A percentile compares a stretch with the other conserved stretches of the same genome.
Evolutionary conservation across 2,888 invertebrate species (phyloP).

Genomic region (Agrypnus murinus): DNA sequence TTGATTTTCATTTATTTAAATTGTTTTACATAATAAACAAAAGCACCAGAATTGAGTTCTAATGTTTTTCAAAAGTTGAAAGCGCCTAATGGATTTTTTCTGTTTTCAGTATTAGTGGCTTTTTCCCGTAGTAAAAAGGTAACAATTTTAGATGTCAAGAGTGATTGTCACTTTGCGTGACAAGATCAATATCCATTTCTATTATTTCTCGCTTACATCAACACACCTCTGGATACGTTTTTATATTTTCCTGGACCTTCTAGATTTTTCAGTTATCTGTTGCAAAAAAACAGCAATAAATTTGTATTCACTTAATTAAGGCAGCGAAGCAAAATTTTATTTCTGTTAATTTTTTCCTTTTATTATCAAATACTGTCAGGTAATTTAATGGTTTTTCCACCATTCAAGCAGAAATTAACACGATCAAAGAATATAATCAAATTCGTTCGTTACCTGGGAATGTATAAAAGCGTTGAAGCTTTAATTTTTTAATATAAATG

Average conservation of each 20-base stretch:
- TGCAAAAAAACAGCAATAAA: too few relatives aligned
- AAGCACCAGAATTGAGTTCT: too few relatives aligned
- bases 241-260: too few relatives aligned
- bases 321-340: neutral
- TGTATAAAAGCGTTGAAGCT: too few relatives aligned
- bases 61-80: neutral
- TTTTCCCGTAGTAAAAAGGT: conserved; percentile 1
- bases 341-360: neutral
- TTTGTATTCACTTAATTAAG: neutral
- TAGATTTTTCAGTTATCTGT: too few relatives aligned
- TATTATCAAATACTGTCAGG: too few relatives aligned
- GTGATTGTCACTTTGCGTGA: neutral
- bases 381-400: conserved; percentile 10
- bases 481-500: too few relatives aligned
- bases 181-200: neutral
- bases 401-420: conserved; percentile 8
- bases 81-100: conserved; percentile 3
- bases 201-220: neutral
- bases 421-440: conserved; percentile 7
- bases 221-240: too few relatives aligned
- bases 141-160: neutral
- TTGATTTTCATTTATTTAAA: too few relatives aligned
- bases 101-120: neutral
- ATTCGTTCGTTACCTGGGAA: too few relatives aligned
- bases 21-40: too few relatives aligned